Evolutionary conservation across 2,113 vertebrate genomes (phyloP).

Genomic region (Probosciger aterrimus): DNA sequence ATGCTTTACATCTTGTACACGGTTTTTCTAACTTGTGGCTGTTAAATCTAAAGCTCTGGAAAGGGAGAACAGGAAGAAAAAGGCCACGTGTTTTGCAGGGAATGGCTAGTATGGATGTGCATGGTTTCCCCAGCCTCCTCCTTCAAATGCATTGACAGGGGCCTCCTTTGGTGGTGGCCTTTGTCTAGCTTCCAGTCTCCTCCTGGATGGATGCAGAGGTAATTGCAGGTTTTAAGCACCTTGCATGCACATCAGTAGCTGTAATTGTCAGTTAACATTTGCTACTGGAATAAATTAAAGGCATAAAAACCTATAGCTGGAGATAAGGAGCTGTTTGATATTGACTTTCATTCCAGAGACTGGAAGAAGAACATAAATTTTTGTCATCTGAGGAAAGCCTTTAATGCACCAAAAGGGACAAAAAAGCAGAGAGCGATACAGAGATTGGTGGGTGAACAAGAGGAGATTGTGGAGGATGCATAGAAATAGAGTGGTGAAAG

Average conservation of each 20-base stretch:
- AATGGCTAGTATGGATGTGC: background rate
- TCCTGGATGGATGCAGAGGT: background rate
- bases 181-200: background rate
- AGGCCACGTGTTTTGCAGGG: background rate
- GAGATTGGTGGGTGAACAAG: background rate
- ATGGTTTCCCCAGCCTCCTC: background rate
- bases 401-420: background rate
- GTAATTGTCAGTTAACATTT: conserved; percentile 14
- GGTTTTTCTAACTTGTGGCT: background rate
- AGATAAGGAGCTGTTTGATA: conserved; percentile 25
- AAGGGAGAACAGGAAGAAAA: background rate
- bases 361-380: background rate
- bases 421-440: background rate
- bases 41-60: background rate
- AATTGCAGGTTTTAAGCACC: background rate
- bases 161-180: background rate
- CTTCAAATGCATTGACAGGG: background rate
- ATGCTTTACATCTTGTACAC: background rate
- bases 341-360: conserved; percentile 32
- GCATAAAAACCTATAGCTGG: background rate
- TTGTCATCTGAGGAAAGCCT: conserved; percentile 11
- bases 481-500: background rate
- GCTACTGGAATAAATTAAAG: conserved; percentile 26
- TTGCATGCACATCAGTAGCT: background rate
- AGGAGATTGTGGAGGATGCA: background rate